A percentile compares a stretch with the other conserved stretches of the same genome.
phyloP scores from a whole-genome alignment of 2,888 invertebrate genomes.

The Chaetoderma sp. region DNA sequence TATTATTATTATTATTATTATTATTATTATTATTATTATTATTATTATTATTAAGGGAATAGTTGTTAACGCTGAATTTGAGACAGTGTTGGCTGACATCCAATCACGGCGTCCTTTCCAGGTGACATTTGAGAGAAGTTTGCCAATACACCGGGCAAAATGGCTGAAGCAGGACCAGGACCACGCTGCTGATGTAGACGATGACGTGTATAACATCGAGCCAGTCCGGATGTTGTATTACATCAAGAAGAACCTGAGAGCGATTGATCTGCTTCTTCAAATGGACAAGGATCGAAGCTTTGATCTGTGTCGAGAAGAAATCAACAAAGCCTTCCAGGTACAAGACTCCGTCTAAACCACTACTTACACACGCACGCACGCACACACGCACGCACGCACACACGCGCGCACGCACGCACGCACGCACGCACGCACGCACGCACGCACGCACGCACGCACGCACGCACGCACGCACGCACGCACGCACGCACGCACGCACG shows the following conservation, averaged over 20 bases:
- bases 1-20: too few relatives aligned
- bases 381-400: too few relatives aligned
- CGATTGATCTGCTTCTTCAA: slow-evolving; percentile 33
- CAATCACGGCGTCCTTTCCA: slow-evolving; percentile 43
- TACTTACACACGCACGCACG: too few relatives aligned
- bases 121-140: slow-evolving; percentile 46
- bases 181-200: slow-evolving; percentile 31
- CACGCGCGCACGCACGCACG: too few relatives aligned
- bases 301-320: not conserved
- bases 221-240: slow-evolving; percentile 57
- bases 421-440: too few relatives aligned
- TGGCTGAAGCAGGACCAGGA: slow-evolving; percentile 29
- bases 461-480: too few relatives aligned
- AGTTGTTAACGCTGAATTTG: slow-evolving; percentile 61
- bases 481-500: too few relatives aligned
- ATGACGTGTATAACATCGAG: slow-evolving; percentile 54
- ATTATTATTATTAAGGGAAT: slow-evolving; percentile 45
- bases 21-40: too few relatives aligned
- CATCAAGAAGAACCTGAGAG: slow-evolving; percentile 53
- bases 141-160: slow-evolving; percentile 36
- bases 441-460: too few relatives aligned
- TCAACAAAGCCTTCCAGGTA: not conserved
- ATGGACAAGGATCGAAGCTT: slow-evolving; percentile 29
- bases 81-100: slow-evolving; percentile 47
- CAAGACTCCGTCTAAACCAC: too few relatives aligned